Evolutionary conservation across 2,888 invertebrate genomes (phyloP).

Genomic region (Meiosimyza decipiens): DNA sequence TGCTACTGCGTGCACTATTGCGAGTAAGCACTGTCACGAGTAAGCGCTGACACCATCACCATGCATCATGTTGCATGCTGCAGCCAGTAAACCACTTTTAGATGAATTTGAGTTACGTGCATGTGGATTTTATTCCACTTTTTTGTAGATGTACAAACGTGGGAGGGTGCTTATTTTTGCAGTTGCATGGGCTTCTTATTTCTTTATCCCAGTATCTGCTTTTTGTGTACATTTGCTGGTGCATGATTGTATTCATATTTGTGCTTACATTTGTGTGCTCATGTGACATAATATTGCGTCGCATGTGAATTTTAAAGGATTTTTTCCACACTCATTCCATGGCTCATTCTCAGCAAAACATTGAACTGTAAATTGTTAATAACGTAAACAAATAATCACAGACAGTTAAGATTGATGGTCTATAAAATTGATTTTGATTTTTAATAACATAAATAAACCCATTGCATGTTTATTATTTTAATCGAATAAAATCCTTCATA

Average conservation of each 20-base stretch:
- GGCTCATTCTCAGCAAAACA: too few relatives aligned
- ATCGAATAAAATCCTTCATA: too few relatives aligned
- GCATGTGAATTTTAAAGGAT: conserved; percentile 13
- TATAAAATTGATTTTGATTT: too few relatives aligned
- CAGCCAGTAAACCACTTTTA: conserved; percentile 9
- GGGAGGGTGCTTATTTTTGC: too few relatives aligned
- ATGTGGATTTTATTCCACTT: neutral
- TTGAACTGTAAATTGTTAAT: too few relatives aligned
- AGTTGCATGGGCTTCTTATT: neutral
- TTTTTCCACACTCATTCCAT: neutral
- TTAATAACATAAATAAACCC: too few relatives aligned
- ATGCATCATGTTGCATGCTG: conserved; percentile 11
- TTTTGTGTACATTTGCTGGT: neutral
- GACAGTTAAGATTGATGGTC: too few relatives aligned
- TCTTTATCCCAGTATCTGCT: neutral
- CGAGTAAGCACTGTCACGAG: neutral
- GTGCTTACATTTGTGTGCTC: neutral
- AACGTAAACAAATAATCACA: too few relatives aligned
- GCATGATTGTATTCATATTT: neutral
- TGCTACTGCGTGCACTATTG: neutral
- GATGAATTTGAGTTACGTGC: neutral
- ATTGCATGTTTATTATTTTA: too few relatives aligned
- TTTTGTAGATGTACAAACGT: conserved; percentile 1
- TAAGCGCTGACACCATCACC: neutral
- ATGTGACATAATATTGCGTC: conserved; percentile 17